Base-by-base conservation (phyloP, 2,113 vertebrate genomes). In the Charina bottae region DNA sequence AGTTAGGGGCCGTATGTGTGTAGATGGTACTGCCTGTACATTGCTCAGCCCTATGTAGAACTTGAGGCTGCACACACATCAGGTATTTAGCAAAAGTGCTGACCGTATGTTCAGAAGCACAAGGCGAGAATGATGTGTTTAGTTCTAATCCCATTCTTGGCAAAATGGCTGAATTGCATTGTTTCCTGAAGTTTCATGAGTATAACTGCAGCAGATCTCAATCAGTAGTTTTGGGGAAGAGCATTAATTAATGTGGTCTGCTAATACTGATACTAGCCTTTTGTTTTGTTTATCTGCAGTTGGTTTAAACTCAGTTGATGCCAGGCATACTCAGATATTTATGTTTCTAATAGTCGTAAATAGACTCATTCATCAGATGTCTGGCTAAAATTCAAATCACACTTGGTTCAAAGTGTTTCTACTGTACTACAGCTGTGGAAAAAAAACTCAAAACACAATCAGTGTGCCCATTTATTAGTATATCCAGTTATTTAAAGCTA, bases 381-480 rank as follows among this genome's bases (percentile, higher is more conserved):
- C n/a, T 84, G 91, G 87, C 72, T 89, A 92, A 84, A 72, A 84
- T 89, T 89, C 91, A 89, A 92, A 92, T 92, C 87, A 62, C 87
- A 84, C 87, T 62, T 58, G 4, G 33, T 46, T 91, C 53, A 17
- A 56, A 33, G 72, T 91, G 33, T 87, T 91, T 91, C 90, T 46
- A 85, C 42, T 90, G 53, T 72, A 42, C 23, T 28, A 23, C 60
- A 91, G 53, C 90, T 68, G 90, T 21, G 64, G 59, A 42, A 13
- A 10, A 84, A 84, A 8, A 92, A 54, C 23, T 92, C 87, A 62
- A 60, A 89, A 83, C 58, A 85, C 72, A 17, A 92, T 53, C 55
- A 88, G 68, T 46, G 37, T 49, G 85, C 53, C 91, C 58, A 89
- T 62, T 92, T 89, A 84, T 89, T 92, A 60, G 56, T 49, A 54